Base-by-base conservation (phyloP, 2,888 invertebrate genomes). In the Hylaea fasciaria region DNA sequence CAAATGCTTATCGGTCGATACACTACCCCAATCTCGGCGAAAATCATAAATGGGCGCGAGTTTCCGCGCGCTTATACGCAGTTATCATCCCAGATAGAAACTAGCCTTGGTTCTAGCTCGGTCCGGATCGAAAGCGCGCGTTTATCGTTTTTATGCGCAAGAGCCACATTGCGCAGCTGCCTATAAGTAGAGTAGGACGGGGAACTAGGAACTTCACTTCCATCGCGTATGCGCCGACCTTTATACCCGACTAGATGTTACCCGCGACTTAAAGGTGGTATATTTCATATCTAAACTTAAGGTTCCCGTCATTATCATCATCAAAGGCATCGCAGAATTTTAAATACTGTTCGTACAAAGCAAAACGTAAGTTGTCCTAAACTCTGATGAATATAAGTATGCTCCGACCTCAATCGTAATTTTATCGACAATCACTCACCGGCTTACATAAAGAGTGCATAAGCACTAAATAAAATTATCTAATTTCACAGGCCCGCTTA, bases 91-190 rank as follows among this genome's bases (percentile, higher is more conserved):
- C 73, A 84, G 80, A 82, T 86, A 86, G 89, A 90, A 91, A 89
- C 89, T 84, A 68, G 86, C 74, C 50, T 51, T 22, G 46, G 55
- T 22, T 75, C 76, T 69, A 72, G 81, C 82, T 86, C 87, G 86
- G 89, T 82, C 86, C 87, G 86, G 89, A 89, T 89, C 81, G 91
- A 91, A 91, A 91, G 90, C 88, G 86, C 80, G 78, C 70, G 79
- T 83, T 80, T 81, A 82, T 78, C 73, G 79, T 87, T 89, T 87
- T 86, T 66, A 66, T 69, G 77, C 68, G 66, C 76, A 71, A 69
- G 74, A 5, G 73, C 81, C 76, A 78, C 82, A 82, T 83, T 69
- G 73, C 77, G 56, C 60, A 65, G 71, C 65, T 70, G 65, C 74
- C 69, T 71, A 66, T 70, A 80, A 76, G 76, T 77, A 71, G 74